Evolutionary conservation across 2,888 invertebrate species (phyloP).

Genomic region (Himalopsyche kuldschensis): DNA sequence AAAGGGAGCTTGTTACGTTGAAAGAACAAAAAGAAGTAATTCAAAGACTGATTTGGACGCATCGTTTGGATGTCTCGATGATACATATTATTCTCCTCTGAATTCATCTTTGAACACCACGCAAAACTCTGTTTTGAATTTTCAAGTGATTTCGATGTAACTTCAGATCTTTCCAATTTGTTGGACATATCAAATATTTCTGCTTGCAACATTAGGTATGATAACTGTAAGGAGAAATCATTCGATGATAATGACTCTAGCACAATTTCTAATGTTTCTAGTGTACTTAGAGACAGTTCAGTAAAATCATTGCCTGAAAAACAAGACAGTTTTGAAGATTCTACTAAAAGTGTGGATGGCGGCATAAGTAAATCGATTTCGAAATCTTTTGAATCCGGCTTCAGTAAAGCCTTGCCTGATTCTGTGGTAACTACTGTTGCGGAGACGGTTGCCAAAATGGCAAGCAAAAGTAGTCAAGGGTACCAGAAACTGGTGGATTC

Average conservation of each 20-base stretch:
- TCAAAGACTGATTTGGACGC: constrained; percentile 3
- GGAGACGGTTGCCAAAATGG: constrained; percentile 1
- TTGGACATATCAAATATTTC: constrained; percentile 26
- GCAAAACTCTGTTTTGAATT: constrained; percentile 27
- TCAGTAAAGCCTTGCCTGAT: not conserved
- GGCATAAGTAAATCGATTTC: not conserved
- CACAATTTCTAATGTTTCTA: not conserved
- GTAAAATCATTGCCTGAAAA: not conserved
- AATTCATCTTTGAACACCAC: constrained; percentile 30
- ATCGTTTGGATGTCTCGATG: constrained; percentile 11
- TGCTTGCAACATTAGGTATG: not conserved
- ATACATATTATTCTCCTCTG: constrained; percentile 13
- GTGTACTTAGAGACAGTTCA: not conserved
- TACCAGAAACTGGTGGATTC: constrained; percentile 13
- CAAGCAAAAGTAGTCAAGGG: not conserved
- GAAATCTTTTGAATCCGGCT: not conserved
- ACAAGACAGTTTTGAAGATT: not conserved
- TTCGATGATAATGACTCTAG: not conserved
- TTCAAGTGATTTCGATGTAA: constrained; percentile 28
- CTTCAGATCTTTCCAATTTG: constrained; percentile 25
- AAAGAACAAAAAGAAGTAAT: constrained; percentile 12
- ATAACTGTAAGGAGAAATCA: not conserved
- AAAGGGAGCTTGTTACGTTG: constrained; percentile 2
- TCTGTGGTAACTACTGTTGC: not conserved
- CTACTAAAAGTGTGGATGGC: not conserved